Base-by-base conservation (phyloP, 1,140 invertebrate genomes). In the Pantala flavescens region DNA sequence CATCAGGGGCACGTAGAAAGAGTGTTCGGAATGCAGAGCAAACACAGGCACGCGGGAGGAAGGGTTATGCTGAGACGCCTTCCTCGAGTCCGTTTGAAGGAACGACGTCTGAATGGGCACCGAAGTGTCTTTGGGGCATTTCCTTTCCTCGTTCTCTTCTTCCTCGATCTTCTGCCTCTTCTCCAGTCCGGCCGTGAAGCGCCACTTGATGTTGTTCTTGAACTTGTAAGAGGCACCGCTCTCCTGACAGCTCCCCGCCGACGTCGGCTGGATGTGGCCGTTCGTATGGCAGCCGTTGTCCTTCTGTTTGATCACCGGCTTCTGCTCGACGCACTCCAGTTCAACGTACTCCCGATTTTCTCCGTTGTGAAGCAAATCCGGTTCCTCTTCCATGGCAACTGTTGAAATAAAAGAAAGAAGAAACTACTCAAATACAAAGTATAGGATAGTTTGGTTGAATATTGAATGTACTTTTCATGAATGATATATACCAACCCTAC, bases 1-100 rank as follows among this genome's bases (percentile, higher is more conserved):
- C n/a, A 93, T 93, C 70, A 97, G 81, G 7, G 95, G 96, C 72
- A 97, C 87, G 82, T 97, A 98, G 80, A 92, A 97, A n/a, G 91
- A 90, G 21, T 95, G 94, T 82, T 90, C 87, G 24, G 91, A 88
- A 82, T 95, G 93, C 0, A 95, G 82, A 0, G 91, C 91, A 81
- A 95, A 95, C 24, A 93, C 91, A 0, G 93, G 92, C 5, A 94
- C 87, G 5, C 84, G 77, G 78, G 83, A 80, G 76, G 23, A 79
- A 19, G 78, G 81, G 43, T 36, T 2, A 9, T 36, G 28, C 28
- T 36, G 28, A 9, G 28, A 36, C 28, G 9, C 28, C 9, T 36
- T 70, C 72, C 70, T 74, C 10, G 78, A 77, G 0, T 81, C 77
- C 23, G 81, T 78, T 0, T 81, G 77, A 73, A 79, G 82, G 43